Base-by-base conservation (phyloP, 2,888 invertebrate genomes). In the Clivina fossor region DNA sequence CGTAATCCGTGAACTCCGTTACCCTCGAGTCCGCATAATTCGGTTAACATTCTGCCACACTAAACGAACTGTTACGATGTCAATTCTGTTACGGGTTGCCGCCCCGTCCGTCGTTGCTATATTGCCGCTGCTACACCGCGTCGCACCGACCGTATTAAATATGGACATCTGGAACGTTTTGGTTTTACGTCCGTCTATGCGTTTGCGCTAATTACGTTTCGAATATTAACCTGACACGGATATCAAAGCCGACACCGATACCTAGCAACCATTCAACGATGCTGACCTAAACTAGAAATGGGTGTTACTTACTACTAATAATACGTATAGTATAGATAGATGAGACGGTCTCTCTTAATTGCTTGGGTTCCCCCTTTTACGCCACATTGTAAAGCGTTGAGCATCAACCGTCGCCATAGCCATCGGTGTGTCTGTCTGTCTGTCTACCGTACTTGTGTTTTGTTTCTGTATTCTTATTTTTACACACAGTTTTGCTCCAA, bases 11-110 rank as follows among this genome's bases (percentile, higher is more conserved):
- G n/a, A n/a, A 18, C 37, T 16, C 37, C 1, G 37, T 37, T 26
- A 26, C 43, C 11, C 13, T 26, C 19, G 35, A 16, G 22, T 43
- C 37, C 28, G 20, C 41, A 43, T 53, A 53, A 53, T 53, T 43
- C 35, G 30, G 15, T 32, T 53, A 50, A 50, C 32, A 41, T 30
- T 50, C 40, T 19, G 15, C 24, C 37, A 26, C 37, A 43, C 26
- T 43, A 48, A 48, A 50, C 50, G 40, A 50, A 50, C 40, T 50
- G 38, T 38, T 30, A 38, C 50, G 11, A 50, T 50, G 30, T 40
- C 50, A 50, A 40, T 50, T 50, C 30, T 30, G 40, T 38, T 40
- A 50, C 13, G 30, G 40, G 40, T 24, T 37, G 22, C 22, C 35
- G 20, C 20, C 15, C 38, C 22, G 38, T 35, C 15, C 18, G 35